Conservation (phyloP, 2,888 invertebrate species). For the Lathronympha strigana region DNA sequence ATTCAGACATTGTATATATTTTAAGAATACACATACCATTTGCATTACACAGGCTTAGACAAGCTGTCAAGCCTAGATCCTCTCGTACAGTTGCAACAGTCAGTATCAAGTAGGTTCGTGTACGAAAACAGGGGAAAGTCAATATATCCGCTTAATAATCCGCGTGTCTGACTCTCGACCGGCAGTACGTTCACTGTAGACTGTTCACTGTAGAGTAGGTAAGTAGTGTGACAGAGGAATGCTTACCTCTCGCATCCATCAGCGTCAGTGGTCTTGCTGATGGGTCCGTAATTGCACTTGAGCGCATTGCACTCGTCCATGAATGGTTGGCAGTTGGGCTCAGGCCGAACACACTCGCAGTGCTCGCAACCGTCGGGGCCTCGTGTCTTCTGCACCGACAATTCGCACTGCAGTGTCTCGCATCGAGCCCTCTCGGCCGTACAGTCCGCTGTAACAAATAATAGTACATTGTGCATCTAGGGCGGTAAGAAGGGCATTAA, state of each 20-base stretch:
- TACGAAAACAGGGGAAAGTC: no score
- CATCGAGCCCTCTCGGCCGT: slow-evolving; percentile 87
- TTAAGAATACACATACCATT: no score
- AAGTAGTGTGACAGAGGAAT: not conserved
- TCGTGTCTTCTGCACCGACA: slow-evolving; percentile 86
- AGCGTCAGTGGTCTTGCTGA: slow-evolving; percentile 68
- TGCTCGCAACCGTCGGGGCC: slow-evolving; percentile 81
- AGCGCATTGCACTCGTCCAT: slow-evolving; percentile 86
- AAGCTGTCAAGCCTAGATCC: no score
- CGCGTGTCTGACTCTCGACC: no score
- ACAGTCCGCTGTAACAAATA: slow-evolving; percentile 49
- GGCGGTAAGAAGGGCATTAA: no score
- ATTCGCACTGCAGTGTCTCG: slow-evolving; percentile 86
- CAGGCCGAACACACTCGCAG: slow-evolving; percentile 77
- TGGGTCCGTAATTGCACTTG: slow-evolving; percentile 89
- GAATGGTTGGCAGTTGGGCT: slow-evolving; percentile 82
- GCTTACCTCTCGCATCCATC: slow-evolving; percentile 66
- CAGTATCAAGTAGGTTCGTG: no score
- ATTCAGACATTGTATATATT: no score
- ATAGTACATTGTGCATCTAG: not conserved
- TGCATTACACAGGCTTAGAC: no score
- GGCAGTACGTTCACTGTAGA: no score
- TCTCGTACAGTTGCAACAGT: no score
- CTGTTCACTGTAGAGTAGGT: no score
- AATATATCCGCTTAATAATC: no score